phyloP scores from a whole-genome alignment of 2,888 invertebrate genomes.

The Rotaria magnacalcarata region DNA sequence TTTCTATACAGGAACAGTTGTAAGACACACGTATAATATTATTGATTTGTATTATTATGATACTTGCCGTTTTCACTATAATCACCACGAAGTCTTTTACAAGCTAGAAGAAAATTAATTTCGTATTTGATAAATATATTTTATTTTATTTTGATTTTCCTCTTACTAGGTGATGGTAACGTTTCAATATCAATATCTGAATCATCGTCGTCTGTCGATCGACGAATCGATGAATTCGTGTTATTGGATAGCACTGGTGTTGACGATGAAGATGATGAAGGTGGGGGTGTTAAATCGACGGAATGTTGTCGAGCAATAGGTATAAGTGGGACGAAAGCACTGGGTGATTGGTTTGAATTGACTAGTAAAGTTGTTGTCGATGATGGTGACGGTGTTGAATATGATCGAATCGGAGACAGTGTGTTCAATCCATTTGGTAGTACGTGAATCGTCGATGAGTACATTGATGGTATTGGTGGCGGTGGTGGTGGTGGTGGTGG shows the following conservation, averaged over 20 bases:
- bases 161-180: background rate
- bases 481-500: too few relatives aligned
- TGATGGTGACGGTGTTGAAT: slow-evolving; percentile 19
- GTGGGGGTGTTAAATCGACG: background rate
- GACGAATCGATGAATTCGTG: background rate
- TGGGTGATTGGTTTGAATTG: slow-evolving; percentile 14
- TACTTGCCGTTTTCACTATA: background rate
- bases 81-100: background rate
- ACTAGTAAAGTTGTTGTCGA: background rate
- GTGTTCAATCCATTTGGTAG: background rate
- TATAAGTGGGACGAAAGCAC: slow-evolving; percentile 1
- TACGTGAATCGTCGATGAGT: background rate
- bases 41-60: background rate
- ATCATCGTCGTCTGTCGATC: background rate
- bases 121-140: too few relatives aligned
- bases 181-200: slow-evolving; percentile 30
- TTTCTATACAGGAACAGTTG: background rate
- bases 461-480: background rate
- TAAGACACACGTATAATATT: background rate
- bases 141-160: too few relatives aligned
- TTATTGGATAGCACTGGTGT: background rate
- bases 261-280: slow-evolving; percentile 15
- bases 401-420: background rate
- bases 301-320: background rate
- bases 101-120: background rate